Percentiles rank a stretch among this genome's conserved stretches.
Evolutionary conservation across 1,140 invertebrate genomes (phyloP).

Genomic region (Delia radicum): DNA sequence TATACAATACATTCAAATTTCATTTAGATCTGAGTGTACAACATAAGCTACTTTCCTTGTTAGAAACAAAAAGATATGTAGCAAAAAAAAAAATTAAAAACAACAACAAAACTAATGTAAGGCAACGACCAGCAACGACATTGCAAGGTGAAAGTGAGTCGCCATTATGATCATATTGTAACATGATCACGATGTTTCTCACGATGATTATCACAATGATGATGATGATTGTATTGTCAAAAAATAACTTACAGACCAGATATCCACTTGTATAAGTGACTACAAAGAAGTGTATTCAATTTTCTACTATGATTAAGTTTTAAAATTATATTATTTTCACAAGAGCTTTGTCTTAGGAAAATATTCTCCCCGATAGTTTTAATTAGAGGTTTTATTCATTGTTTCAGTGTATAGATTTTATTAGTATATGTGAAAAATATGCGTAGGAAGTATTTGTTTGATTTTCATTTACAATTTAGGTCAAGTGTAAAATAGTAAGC

Average conservation of each 20-base stretch:
- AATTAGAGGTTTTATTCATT: too few relatives aligned
- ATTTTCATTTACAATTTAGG: too few relatives aligned
- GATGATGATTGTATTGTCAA: neutral
- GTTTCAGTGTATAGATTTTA: too few relatives aligned
- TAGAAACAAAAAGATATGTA: neutral
- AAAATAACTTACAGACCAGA: constrained; percentile 1
- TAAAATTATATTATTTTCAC: too few relatives aligned
- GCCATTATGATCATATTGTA: constrained; percentile 7
- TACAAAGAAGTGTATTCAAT: neutral
- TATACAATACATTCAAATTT: too few relatives aligned
- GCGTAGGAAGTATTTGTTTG: too few relatives aligned
- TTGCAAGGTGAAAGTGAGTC: constrained; percentile 55
- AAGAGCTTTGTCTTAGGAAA: too few relatives aligned
- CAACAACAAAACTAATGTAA: constrained; percentile 26
- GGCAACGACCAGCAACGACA: constrained; percentile 56
- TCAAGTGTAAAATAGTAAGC: too few relatives aligned
- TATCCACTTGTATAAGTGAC: constrained; percentile 6
- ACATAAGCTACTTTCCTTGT: constrained; percentile 10
- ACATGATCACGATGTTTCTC: neutral
- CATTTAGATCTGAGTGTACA: neutral
- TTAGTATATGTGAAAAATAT: too few relatives aligned
- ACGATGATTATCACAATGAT: neutral
- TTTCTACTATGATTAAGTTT: neutral
- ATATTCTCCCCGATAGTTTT: too few relatives aligned
- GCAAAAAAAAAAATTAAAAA: too few relatives aligned